Evolutionary conservation across 2,113 vertebrate species (phyloP).

Genomic region (Amphiprion percula): DNA sequence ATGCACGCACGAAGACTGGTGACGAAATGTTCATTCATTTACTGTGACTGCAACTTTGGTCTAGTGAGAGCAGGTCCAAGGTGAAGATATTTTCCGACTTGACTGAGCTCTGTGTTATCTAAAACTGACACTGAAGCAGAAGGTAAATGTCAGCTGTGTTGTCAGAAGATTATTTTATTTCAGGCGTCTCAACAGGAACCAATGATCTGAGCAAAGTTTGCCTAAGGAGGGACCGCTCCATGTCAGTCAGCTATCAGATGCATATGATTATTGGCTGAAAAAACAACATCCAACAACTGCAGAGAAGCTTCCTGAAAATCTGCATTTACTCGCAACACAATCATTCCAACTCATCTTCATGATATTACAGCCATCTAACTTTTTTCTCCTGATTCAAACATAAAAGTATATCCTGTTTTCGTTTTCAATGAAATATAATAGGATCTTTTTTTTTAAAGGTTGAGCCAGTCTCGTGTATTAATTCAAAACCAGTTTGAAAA

Average conservation of each 20-base stretch:
- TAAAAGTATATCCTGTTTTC: background rate
- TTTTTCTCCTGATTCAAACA: background rate
- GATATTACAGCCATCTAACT: background rate
- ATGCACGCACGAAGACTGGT: background rate
- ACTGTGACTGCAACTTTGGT: background rate
- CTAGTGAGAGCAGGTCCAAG: background rate
- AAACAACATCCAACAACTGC: background rate
- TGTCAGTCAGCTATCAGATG: constrained; percentile 27
- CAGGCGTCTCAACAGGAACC: constrained; percentile 49
- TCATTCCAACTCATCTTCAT: background rate
- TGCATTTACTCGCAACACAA: constrained; percentile 3
- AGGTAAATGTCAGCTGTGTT: constrained; percentile 30
- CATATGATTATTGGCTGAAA: constrained; percentile 5
- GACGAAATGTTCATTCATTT: background rate
- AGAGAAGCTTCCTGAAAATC: background rate
- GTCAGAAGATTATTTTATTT: constrained; percentile 36
- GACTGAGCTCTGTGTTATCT: background rate
- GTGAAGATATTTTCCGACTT: background rate
- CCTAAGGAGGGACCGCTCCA: constrained; percentile 63
- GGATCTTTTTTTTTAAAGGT: constrained; percentile 14
- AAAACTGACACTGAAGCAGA: background rate
- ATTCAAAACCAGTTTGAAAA: constrained; percentile 72
- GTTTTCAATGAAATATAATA: constrained; percentile 29
- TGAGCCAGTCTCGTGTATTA: constrained; percentile 29
- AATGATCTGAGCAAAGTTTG: constrained; percentile 58